Evolutionary conservation across 2,113 vertebrate species (phyloP).

Genomic region (Arenaria interpres): DNA sequence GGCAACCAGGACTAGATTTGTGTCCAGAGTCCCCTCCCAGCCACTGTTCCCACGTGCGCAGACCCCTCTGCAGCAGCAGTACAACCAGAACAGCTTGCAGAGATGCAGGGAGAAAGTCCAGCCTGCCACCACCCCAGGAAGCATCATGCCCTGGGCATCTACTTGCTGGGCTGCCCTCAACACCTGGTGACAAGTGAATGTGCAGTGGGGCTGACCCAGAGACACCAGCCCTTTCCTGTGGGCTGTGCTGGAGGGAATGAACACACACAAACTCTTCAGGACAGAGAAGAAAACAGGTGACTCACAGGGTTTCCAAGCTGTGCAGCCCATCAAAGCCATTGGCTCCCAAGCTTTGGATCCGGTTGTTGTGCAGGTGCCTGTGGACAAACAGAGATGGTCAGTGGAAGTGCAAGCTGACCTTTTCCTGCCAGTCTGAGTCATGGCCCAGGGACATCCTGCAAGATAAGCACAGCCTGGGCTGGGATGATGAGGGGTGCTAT

Average conservation of each 20-base stretch:
- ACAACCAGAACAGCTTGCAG: background rate
- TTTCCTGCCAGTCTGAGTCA: background rate
- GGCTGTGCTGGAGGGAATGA: background rate
- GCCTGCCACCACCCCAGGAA: background rate
- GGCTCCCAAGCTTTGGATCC: slow-evolving; percentile 86
- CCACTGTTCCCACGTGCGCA: background rate
- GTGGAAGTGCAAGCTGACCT: background rate
- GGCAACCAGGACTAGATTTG: background rate
- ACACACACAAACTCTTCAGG: accelerated
- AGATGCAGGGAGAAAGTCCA: background rate
- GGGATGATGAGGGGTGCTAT: accelerated
- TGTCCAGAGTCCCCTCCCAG: background rate
- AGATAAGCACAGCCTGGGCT: background rate
- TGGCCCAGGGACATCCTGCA: background rate
- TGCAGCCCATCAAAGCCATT: slow-evolving; percentile 91
- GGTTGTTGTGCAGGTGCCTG: slow-evolving; percentile 96
- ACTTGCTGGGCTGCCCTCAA: background rate
- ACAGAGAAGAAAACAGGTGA: slow-evolving; percentile 18
- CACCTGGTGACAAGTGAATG: accelerated
- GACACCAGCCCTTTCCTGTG: background rate
- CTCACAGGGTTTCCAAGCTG: slow-evolving; percentile 95
- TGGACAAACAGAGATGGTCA: slow-evolving; percentile 37
- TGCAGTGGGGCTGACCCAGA: background rate
- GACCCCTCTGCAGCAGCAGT: background rate
- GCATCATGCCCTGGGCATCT: background rate